phyloP scores from a whole-genome alignment of 2,797 vertebrate genomes.

The Hydrocynus forskahlii region DNA sequence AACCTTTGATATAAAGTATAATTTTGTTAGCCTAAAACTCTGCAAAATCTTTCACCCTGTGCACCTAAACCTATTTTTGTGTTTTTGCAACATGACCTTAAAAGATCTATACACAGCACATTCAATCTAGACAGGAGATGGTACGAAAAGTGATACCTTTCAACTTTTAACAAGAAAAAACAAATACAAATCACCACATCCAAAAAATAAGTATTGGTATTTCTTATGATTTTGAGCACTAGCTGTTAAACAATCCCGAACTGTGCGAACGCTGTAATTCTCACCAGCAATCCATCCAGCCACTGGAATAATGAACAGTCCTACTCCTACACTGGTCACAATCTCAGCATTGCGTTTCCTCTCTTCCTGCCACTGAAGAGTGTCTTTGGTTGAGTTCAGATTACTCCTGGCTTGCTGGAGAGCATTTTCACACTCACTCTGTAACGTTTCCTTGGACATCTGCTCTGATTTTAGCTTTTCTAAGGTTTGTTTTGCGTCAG shows the following conservation, averaged over 20 bases:
- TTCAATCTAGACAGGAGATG: no score
- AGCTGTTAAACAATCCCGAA: no score
- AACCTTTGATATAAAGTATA: not conserved
- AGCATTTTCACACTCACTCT: not conserved
- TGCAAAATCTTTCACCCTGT: no score
- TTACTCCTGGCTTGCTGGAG: not conserved
- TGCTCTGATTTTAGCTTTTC: not conserved
- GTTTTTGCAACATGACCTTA: no score
- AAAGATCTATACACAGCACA: no score
- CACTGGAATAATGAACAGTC: not conserved
- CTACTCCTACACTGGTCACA: not conserved
- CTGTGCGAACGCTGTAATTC: no score
- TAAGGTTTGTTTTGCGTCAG: not conserved
- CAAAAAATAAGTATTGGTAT: no score
- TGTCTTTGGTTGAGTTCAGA: not conserved
- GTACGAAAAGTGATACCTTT: not conserved
- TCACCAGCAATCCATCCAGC: slow-evolving; percentile 23
- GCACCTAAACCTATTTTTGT: no score
- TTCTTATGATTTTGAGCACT: no score
- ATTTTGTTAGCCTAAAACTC: no score
- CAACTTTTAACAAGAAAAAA: not conserved
- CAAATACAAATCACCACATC: no score
- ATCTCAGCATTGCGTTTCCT: not conserved
- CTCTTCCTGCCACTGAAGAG: not conserved
- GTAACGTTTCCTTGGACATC: slow-evolving; percentile 1